Base-by-base conservation (phyloP, 2,113 vertebrate species). In the Corynorhinus townsendii region DNA sequence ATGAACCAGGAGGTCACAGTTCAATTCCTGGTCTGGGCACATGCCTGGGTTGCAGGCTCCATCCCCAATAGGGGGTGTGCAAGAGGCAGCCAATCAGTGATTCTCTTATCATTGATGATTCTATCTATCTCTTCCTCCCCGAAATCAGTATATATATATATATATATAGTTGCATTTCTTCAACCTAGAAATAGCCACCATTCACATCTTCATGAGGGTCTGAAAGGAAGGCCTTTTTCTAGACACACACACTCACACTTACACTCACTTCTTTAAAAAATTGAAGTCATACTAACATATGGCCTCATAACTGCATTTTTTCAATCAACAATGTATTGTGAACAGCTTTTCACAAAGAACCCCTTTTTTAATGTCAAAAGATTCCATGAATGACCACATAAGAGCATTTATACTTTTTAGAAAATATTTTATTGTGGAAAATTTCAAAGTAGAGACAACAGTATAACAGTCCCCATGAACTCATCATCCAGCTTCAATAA, bases 401-500 rank as follows among this genome's bases (percentile, higher is more conserved):
- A 95, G 90, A 96, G n/a, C 54, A 82, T 47, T 96, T 93, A 69
- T 47, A 66, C 49, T 95, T 92, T 92, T 68, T 52, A 62, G 68
- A 82, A 80, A 90, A 47, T 71, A 40, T 14, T 96, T 96, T 96
- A 94, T 96, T 96, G 72, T 86, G 83, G 96, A 95, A 97, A 95
- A 71, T 85, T 75, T 95, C 83, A 95, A 95, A 95, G 82, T 77
- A 68, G n/a, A 94, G 93, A 82, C 92, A 97, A 79, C 22, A 52
- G 69, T 35, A 22, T 66, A 87, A 73, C 73, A 88, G 64, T 66
- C 35, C 91, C 26, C 33, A 47, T 38, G 22, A 72, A 75, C 49
- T 90, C 91, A 40, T 85, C 81, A 89, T 76, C 38, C 64, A 94
- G 49, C 12, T 54, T 76, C 86, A 75, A 28, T 86, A 95, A 94